phyloP scores from a whole-genome alignment of 1,140 invertebrate species.

The Lepidostoma basale region DNA sequence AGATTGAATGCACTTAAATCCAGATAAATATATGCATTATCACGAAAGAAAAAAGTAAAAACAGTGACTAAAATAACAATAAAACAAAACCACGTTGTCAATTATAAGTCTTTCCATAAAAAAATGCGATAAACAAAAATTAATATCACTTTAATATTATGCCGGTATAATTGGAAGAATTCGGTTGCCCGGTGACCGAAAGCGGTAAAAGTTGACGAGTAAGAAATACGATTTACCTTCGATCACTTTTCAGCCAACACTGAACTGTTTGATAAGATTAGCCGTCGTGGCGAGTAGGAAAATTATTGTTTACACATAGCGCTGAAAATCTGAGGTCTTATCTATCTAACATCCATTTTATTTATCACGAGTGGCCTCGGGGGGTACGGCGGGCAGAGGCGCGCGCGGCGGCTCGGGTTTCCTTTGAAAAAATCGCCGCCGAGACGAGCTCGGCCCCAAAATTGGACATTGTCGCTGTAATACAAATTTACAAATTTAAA shows the following conservation, averaged over 20 bases:
- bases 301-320: constrained; percentile 34
- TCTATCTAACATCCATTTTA: constrained; percentile 25
- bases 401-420: constrained; percentile 3
- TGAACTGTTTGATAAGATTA: constrained; percentile 18
- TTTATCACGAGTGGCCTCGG: background rate
- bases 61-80: no score
- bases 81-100: no score
- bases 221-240: constrained; percentile 27
- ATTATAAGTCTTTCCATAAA: no score
- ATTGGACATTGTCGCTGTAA: background rate
- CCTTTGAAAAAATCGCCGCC: background rate
- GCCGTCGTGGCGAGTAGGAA: constrained; percentile 19
- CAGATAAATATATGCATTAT: no score
- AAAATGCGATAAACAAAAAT: no score
- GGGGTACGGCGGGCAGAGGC: background rate
- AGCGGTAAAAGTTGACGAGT: background rate
- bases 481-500: background rate
- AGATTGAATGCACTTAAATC: no score
- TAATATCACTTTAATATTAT: no score
- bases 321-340: constrained; percentile 11
- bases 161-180: no score
- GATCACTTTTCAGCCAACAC: background rate
- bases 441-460: background rate
- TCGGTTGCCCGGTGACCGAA: no score
- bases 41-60: no score